Evolutionary conservation across 2,113 vertebrate species (phyloP), one percentile per base, ranked within the genome.

Genomic region (Otocyon megalotis): DNA sequence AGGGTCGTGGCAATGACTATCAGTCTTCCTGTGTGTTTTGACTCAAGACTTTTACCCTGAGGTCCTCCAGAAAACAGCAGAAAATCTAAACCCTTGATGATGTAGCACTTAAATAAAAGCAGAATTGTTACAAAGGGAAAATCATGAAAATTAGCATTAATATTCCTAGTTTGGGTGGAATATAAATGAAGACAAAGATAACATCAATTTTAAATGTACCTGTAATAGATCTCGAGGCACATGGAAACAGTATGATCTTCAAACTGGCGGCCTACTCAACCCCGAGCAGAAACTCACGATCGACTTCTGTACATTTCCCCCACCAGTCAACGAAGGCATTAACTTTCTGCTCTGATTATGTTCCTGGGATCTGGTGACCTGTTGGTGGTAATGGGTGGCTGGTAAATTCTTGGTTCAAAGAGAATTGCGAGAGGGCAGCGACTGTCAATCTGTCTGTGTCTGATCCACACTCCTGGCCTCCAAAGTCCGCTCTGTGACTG

Each of bases 331-430:
- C 88, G 76, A 82, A 89, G 48, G 12, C 32, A 83, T 85, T 85
- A 86, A 35, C 71, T 69, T 86, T 69, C 58, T 90, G n/a, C 74
- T 84, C 56, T 81, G 28, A 62, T 81, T 96, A 50, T 86, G 43
- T 24, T 50, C 90, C 16, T 54, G 13, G 76, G 65, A 86, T 54
- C 80, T 74, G 69, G 58, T 81, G 43, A 85, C 37, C 15, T 65
- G 32, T 56, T 74, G 26, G 56, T 56, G 11, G 32, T 81, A 90
- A 83, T 9, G 93, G 56, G 58, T 63, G 53, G 56, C 60, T 17
- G 13, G 8, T 37, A 82, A 85, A 53, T 77, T 90, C 74, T 82
- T 26, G 10, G 60, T 48, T 28, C 28, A 87, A 88, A 96, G 67
- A 91, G 26, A 93, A 69, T 54, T 11, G 1, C 93, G 43, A 81